These are phyloP conservation scores for Origma solitaria DNA, from an alignment of 2,113 vertebrate species.

Conservation along the genomic window DNA sequence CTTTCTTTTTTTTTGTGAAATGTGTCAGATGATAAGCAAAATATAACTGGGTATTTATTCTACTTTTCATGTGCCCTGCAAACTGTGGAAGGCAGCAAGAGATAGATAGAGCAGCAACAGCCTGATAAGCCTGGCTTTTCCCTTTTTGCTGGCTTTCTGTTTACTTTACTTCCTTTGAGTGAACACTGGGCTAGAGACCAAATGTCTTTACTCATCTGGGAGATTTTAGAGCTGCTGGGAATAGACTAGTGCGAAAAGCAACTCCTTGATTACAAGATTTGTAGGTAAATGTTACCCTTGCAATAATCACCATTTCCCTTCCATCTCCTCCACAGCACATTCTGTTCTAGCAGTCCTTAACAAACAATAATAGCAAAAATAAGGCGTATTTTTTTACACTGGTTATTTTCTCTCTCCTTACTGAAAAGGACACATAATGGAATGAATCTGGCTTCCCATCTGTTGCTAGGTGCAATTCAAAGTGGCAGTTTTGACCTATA, in stretches of 20 bases:
- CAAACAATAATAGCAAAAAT: slow-evolving; percentile 48
- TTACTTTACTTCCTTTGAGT: neutral
- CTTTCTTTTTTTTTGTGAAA: slow-evolving; percentile 20
- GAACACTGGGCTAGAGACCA: slow-evolving; percentile 4
- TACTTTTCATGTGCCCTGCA: slow-evolving; percentile 38
- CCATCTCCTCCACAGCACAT: neutral
- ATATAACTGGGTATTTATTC: slow-evolving; percentile 45
- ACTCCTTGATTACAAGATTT: slow-evolving; percentile 5
- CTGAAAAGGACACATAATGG: slow-evolving; percentile 53
- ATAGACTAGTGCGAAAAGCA: neutral
- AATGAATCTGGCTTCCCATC: slow-evolving; percentile 64
- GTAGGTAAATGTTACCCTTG: slow-evolving; percentile 45
- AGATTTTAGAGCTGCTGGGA: slow-evolving; percentile 31
- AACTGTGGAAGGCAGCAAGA: slow-evolving; percentile 40
- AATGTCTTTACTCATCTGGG: slow-evolving; percentile 32
- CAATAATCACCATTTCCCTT: neutral
- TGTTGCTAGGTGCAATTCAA: slow-evolving; percentile 66
- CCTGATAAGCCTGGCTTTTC: slow-evolving; percentile 18
- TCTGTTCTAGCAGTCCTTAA: slow-evolving; percentile 17
- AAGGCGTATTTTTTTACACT: neutral
- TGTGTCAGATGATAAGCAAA: slow-evolving; percentile 49
- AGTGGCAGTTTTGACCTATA: slow-evolving; percentile 66
- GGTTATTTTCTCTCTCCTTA: slow-evolving; percentile 17
- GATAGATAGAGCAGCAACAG: neutral
- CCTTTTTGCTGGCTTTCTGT: slow-evolving; percentile 1